A percentile compares a stretch with the other conserved stretches of the same genome.
These are phyloP conservation scores for Cygnus buccinator DNA, from an alignment of 2,113 vertebrate genomes.

Conservation along the genomic window DNA sequence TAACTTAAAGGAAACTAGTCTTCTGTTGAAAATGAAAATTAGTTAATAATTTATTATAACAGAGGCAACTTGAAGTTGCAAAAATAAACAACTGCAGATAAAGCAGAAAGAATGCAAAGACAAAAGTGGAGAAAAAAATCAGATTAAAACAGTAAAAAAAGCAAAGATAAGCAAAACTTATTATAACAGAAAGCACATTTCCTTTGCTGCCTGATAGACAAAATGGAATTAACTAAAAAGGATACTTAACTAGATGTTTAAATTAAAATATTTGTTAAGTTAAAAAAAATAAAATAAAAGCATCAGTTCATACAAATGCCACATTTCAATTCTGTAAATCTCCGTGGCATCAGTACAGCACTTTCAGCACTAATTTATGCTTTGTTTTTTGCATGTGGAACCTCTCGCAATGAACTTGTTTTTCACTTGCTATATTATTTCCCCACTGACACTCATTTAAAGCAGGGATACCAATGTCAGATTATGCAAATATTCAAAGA, in stretches of 20 bases:
- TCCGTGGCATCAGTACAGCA: background rate
- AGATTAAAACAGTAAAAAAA: background rate
- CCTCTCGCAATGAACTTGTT: background rate
- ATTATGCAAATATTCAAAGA: background rate
- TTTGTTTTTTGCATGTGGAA: background rate
- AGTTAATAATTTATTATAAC: background rate
- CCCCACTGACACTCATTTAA: background rate
- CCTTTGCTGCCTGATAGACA: background rate
- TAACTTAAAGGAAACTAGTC: background rate
- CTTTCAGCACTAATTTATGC: background rate
- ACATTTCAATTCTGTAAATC: background rate
- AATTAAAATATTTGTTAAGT: background rate
- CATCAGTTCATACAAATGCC: background rate
- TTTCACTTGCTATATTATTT: background rate
- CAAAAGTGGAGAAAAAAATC: background rate
- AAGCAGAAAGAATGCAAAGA: background rate
- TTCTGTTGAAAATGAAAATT: background rate
- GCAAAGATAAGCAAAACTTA: background rate
- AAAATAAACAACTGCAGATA: background rate
- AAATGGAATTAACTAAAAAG: background rate
- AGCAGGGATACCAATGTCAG: background rate
- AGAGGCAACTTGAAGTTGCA: background rate
- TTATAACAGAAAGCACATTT: background rate
- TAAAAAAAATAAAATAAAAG: background rate
- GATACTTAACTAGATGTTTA: background rate